Evolutionary conservation across 2,797 vertebrate genomes (phyloP), one percentile per base, ranked within the genome.

Genomic region (Gymnopithys bicolor): DNA sequence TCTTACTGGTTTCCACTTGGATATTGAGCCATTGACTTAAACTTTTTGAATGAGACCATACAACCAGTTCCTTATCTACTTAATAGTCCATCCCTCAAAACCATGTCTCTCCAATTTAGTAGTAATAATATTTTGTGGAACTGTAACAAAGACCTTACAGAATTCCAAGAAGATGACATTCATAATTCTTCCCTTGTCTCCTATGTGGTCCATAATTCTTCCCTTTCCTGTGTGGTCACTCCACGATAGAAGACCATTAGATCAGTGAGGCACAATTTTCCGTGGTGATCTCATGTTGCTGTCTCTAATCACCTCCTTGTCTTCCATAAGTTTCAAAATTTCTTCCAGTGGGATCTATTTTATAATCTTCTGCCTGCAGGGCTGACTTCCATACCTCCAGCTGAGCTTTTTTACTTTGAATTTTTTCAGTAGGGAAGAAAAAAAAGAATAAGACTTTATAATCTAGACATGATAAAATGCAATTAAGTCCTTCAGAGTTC

Each of bases 11-110:
- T 62, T 62, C 12, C 5, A 30, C 7, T 46, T 30, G 30, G 15
- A 35, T 16, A 25, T 1, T 62, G 33, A 53, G 10, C 32, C 5
- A 13, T 12, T 55, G 33, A 35, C 27, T 0, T 0, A 16, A 46
- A 64, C 9, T 10, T 46, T 32, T 51, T 66, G 16, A 39, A 71
- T 32, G 7, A 0, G 3, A 7, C 2, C 21, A 25, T 14, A 19
- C 25, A 3, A 3, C 7, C 16, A 49, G 49, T 73, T 73, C 10
- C 17, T 53, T 53, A 52, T n/a, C 16, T 23, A 39, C 10, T 25
- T 5, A 46, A 11, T 2, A 52, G 37, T 71, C 10, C 5, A 13
- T 2, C 23, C 18, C 9, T 39, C 15, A 83, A 63, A 68, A 37
- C 33, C 24, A 5, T 24, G 24, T 28, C 10, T 69, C 11, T 32